Conservation (phyloP, 2,888 invertebrate genomes). For the Acronicta psi region DNA sequence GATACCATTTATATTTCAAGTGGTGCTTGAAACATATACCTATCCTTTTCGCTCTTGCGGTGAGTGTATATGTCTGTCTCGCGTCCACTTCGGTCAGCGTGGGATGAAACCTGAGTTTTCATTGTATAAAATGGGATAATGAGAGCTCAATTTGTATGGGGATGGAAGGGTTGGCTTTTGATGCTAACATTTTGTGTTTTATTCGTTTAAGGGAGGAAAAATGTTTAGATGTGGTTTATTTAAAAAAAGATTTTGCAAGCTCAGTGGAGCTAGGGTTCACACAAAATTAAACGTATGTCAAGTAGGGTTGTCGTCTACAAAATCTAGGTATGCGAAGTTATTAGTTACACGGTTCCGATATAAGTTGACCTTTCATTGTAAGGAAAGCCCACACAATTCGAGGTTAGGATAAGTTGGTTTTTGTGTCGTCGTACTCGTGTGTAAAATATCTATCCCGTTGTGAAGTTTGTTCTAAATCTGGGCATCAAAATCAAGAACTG, state of each 20-base stretch:
- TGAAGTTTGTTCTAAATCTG: neutral
- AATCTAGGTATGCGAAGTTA: too few species aligned
- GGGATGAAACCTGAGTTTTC: conserved; percentile 78
- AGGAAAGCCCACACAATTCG: too few species aligned
- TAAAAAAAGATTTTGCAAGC: conserved; percentile 12
- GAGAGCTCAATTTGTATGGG: conserved; percentile 53
- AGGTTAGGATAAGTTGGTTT: too few species aligned
- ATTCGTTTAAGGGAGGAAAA: conserved; percentile 36
- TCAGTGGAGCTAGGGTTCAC: neutral
- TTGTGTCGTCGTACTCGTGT: too few species aligned
- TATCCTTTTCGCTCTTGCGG: conserved; percentile 65
- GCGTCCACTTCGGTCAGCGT: conserved; percentile 74
- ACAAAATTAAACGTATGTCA: neutral
- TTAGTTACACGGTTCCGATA: too few species aligned
- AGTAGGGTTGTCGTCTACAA: too few species aligned
- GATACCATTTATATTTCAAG: conserved; percentile 87
- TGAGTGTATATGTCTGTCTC: conserved; percentile 61
- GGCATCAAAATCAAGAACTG: neutral
- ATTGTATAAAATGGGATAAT: conserved; percentile 76
- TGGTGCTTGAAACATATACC: conserved; percentile 70
- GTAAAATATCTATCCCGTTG: too few species aligned
- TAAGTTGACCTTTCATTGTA: too few species aligned
- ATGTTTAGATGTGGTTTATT: conserved; percentile 34
- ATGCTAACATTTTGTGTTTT: conserved; percentile 51
- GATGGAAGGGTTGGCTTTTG: conserved; percentile 59